Base-by-base conservation (phyloP, 2,888 invertebrate species). In the Phortica magna region DNA sequence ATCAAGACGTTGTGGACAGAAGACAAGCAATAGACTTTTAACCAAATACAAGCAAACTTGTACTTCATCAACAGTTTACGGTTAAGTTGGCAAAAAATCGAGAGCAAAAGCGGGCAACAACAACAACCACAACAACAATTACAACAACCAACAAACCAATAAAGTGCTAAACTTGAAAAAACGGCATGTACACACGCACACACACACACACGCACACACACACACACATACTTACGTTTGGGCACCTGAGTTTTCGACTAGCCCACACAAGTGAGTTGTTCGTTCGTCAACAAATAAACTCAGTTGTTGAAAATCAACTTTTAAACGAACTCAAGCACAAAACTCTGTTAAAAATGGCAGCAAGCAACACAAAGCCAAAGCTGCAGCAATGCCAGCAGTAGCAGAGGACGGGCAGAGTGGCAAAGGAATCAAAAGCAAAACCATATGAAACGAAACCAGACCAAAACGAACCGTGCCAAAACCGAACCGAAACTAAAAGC, bases 11-110 rank as follows among this genome's bases (percentile, higher is more conserved):
- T 9, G 9, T 48, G 48, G 14, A 48, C 48, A 48, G 48, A 48
- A 48, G 48, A 14, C 14, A 17, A 43, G 19, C 43, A 43, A 39
- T 42, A 70, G 48, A 48, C 48, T 43, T 53, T 53, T 53, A 53
- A 4, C 19, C 67, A 67, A 39, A 41, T n/a, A 68, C 68, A 55
- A 72, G 55, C 31, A 55, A 31, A 84, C 83, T 81, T 83, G 83
- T 84, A 86, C 84, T 87, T 87, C 86, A 88, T 87, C 86, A 85
- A 87, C 86, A 87, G 85, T 88, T 87, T 81, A 84, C 85, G 80
- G 82, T 85, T 80, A 83, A 86, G 81, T 88, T 86, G 85, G 76
- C 78, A 82, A 83, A 74, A 53, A 65, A 57, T n/a, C 10, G 72
- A 59, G 22, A 42, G 31, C 57, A 53, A 59, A 19, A 59, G 57